phyloP scores from a whole-genome alignment of 2,888 invertebrate species.

The Dasypolia templi region DNA sequence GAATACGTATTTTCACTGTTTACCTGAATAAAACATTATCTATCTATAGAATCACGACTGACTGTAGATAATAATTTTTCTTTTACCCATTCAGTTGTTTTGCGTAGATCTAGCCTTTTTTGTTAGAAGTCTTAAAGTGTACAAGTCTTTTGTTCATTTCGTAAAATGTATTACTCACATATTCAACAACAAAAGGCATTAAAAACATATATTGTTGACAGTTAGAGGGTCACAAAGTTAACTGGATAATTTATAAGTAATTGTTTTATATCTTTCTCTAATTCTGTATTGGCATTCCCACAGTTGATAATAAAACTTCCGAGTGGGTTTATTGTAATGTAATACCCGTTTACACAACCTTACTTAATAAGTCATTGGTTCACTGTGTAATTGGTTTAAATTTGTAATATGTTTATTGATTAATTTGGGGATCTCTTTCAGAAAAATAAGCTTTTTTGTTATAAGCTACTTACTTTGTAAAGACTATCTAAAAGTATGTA shows the following conservation, averaged over 20 bases:
- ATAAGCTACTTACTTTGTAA: slow-evolving; percentile 1
- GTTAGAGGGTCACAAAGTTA: background rate
- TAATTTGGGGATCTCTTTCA: background rate
- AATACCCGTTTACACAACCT: slow-evolving; percentile 33
- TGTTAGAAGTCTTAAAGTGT: slow-evolving; percentile 27
- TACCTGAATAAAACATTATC: slow-evolving; percentile 68
- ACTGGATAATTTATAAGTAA: slow-evolving; percentile 22
- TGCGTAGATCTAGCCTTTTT: slow-evolving; percentile 31
- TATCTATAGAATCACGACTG: slow-evolving; percentile 42
- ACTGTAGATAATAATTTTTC: slow-evolving; percentile 43
- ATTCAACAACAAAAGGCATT: slow-evolving; percentile 51
- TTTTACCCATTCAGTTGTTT: slow-evolving; percentile 55
- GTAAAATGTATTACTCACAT: slow-evolving; percentile 52
- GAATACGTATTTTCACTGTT: slow-evolving; percentile 74
- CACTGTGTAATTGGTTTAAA: slow-evolving; percentile 21
- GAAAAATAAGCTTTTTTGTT: background rate
- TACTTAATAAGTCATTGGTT: slow-evolving; percentile 43
- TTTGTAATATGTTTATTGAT: slow-evolving; percentile 4
- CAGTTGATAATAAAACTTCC: slow-evolving; percentile 13
- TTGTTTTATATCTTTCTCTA: slow-evolving; percentile 24
- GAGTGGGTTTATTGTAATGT: slow-evolving; percentile 29
- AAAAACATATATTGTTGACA: slow-evolving; percentile 21
- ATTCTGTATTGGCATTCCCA: slow-evolving; percentile 15
- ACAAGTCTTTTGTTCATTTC: slow-evolving; percentile 62
- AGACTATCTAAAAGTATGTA: background rate